Percentiles rank a stretch among this genome's conserved stretches.
Evolutionary conservation across 2,888 invertebrate genomes (phyloP).

Genomic region (Calliopum simillimum): DNA sequence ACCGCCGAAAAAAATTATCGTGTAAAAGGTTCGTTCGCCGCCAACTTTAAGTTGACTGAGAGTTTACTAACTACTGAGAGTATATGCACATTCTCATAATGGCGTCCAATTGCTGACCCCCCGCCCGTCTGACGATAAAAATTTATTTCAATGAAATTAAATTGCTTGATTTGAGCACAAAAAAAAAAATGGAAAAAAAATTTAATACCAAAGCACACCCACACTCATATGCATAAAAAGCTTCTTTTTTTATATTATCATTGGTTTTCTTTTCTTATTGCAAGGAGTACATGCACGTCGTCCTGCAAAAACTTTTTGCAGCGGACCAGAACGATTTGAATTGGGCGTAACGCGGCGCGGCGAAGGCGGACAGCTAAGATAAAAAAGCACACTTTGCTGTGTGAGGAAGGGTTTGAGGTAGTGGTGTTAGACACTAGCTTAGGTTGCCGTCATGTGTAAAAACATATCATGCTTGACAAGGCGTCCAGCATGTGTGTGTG

Average conservation of each 20-base stretch:
- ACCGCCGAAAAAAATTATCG: no score
- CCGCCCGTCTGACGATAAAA: no score
- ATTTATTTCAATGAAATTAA: no score
- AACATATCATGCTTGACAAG: neutral
- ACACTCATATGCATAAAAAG: neutral
- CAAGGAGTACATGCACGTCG: neutral
- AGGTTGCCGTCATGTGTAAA: conserved; percentile 13
- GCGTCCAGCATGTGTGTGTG: neutral
- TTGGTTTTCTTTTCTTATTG: neutral
- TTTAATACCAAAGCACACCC: neutral
- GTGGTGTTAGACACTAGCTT: neutral
- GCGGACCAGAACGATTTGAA: neutral
- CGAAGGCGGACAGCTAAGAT: neutral
- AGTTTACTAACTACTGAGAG: no score
- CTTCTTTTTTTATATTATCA: neutral
- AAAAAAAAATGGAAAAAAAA: neutral
- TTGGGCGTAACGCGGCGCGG: neutral
- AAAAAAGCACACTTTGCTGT: no score
- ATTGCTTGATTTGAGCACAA: neutral
- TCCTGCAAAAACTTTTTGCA: neutral
- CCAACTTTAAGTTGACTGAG: no score
- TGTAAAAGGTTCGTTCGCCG: no score
- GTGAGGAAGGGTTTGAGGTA: no score
- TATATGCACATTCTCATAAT: no score
- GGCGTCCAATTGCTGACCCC: no score